Evolutionary conservation across 2,888 invertebrate genomes (phyloP).

Genomic region (Calliphora vomitoria): DNA sequence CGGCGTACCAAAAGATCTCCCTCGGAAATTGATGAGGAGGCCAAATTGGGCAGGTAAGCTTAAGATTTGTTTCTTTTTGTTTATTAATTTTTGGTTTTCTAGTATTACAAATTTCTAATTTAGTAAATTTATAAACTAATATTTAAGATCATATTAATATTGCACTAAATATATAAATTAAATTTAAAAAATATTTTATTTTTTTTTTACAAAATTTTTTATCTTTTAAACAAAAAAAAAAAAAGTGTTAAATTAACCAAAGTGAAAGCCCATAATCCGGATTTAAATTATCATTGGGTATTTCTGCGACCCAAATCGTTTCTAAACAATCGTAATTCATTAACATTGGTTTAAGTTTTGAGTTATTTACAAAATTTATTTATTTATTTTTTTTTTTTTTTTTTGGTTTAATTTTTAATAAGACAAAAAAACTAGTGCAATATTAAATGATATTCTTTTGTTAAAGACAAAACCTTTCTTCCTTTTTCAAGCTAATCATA

Average conservation of each 20-base stretch:
- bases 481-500: constrained; percentile 1
- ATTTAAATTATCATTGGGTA: constrained; percentile 83
- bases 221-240: constrained; percentile 45
- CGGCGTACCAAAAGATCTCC: constrained; percentile 85
- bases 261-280: constrained; percentile 75
- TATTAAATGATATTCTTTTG: constrained; percentile 64
- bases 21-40: constrained; percentile 89
- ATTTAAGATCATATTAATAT: constrained; percentile 78
- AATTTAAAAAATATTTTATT: constrained; percentile 58
- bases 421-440: constrained; percentile 56
- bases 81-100: background rate
- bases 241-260: constrained; percentile 69
- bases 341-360: constrained; percentile 78
- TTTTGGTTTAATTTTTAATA: too few relatives aligned
- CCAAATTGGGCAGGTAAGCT: constrained; percentile 93
- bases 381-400: constrained; percentile 44
- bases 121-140: constrained; percentile 37
- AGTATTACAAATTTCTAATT: background rate
- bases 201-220: constrained; percentile 74
- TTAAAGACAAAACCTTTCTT: background rate
- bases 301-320: constrained; percentile 83
- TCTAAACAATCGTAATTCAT: constrained; percentile 81
- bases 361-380: too few relatives aligned
- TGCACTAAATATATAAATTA: constrained; percentile 80
- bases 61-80: background rate